Evolutionary conservation across 2,888 invertebrate species (phyloP).

Genomic region (Plusia festucae): DNA sequence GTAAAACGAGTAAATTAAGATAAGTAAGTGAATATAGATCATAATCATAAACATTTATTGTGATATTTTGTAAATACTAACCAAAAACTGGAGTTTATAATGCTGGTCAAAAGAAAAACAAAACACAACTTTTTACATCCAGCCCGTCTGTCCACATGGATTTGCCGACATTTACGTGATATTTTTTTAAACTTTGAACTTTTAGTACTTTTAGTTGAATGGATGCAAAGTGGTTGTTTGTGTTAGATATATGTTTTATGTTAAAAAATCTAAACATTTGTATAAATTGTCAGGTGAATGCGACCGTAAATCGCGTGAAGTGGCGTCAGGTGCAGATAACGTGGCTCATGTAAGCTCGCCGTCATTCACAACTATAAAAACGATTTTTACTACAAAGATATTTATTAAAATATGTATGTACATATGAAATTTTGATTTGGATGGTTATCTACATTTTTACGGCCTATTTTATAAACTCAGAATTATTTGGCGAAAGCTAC

Average conservation of each 20-base stretch:
- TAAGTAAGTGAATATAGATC: too few relatives aligned
- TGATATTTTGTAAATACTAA: neutral
- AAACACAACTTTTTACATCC: neutral
- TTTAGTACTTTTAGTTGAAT: neutral
- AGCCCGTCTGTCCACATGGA: neutral
- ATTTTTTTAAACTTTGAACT: neutral
- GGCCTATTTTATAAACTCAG: neutral
- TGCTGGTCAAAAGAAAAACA: neutral
- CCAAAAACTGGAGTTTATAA: neutral
- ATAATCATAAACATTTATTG: too few relatives aligned
- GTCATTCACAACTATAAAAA: constrained; percentile 26
- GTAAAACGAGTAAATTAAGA: too few relatives aligned
- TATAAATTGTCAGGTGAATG: constrained; percentile 33
- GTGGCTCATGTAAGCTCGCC: constrained; percentile 24
- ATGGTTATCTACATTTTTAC: neutral
- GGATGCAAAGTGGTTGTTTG: neutral
- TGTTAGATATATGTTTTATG: constrained; percentile 18
- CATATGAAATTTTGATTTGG: neutral
- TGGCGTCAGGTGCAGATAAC: constrained; percentile 51
- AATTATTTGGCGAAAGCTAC: neutral
- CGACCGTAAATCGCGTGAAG: constrained; percentile 39
- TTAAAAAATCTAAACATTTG: constrained; percentile 26
- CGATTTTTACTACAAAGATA: constrained; percentile 15
- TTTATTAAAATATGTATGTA: neutral
- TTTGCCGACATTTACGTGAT: neutral